Evolutionary conservation across 2,113 vertebrate species (phyloP), one percentile per base, ranked within the genome.

Genomic region (Cyphomyrus plagiostoma): DNA sequence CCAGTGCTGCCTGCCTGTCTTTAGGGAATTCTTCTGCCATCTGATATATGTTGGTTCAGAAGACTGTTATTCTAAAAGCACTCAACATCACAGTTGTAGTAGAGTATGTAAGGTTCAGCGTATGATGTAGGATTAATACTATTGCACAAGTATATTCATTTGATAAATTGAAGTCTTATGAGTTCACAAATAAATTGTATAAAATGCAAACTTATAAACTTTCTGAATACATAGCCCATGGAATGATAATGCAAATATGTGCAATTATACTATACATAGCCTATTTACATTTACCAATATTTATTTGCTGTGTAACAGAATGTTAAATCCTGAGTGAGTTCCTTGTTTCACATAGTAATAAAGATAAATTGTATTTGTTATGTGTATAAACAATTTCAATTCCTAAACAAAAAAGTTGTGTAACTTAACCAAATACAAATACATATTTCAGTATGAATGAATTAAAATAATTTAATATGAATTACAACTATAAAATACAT

Each of bases 401-500:
- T 91, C 48, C 56, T 89, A 53, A 6, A 92, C 88, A 46, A 84
- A 92, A 92, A 89, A 90, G 89, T 89, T 86, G 30, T 83, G 58
- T 90, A 89, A 88, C 88, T 91, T 87, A 88, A 89, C 90, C 88
- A 91, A 93, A 88, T 90, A 87, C 82, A 89, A 70, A 91, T 91
- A 92, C 88, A 92, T 83, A 88, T 89, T 89, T 88, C 89, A 53
- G 88, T 91, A 92, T 93, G 19, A 56, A 56, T 56, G 91, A 91
- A 93, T 94, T 93, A 92, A 91, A 89, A 17, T 0, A 56, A 21
- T 89, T 88, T 89, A 53, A 87, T 91, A 92, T 93, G 92, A 91
- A 94, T 94, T 93, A 92, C 91, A 89, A 93, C 3, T 70, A 70
- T 93, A 94, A 93, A 35, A 35, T 35, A 35, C 35, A 95, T 94